Conservation (phyloP, 2,113 vertebrate genomes). For the Cryptotis parvus region DNA sequence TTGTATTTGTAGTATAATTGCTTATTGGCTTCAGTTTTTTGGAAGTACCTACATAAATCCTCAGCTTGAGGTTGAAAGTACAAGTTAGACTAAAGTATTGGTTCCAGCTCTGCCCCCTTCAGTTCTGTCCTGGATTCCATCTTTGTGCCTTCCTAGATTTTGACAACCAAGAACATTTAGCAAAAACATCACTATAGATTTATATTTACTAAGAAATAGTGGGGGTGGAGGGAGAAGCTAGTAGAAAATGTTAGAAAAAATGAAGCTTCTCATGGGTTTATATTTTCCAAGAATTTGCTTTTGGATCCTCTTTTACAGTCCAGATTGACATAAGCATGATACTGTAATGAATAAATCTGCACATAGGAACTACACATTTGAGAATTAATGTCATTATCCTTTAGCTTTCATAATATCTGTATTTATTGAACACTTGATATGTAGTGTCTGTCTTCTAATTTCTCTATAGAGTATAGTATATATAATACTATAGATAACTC, state of each 20-base stretch:
- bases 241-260: slow-evolving; percentile 67
- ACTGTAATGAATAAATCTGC: background rate
- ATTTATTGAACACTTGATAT: background rate
- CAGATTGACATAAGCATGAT: background rate
- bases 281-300: slow-evolving; percentile 46
- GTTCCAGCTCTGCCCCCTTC: background rate
- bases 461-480: too few relatives aligned
- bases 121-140: slow-evolving; percentile 52
- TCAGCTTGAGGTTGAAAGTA: slow-evolving; percentile 66
- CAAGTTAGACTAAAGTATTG: slow-evolving; percentile 27
- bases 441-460: background rate
- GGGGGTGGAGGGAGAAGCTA: background rate
- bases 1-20: slow-evolving; percentile 81
- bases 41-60: slow-evolving; percentile 66
- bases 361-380: background rate
- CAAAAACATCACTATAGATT: slow-evolving; percentile 61
- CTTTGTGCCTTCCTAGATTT: slow-evolving; percentile 51
- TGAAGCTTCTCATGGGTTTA: slow-evolving; percentile 62
- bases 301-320: background rate
- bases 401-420: background rate
- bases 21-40: slow-evolving; percentile 79
- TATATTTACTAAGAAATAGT: slow-evolving; percentile 32
- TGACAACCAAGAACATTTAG: slow-evolving; percentile 73
- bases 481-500: too few relatives aligned
- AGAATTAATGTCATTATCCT: background rate